Percentiles rank a stretch among this genome's conserved stretches.
Conservation (phyloP, 1,140 invertebrate genomes). For the Tetragnatha versicolor region DNA sequence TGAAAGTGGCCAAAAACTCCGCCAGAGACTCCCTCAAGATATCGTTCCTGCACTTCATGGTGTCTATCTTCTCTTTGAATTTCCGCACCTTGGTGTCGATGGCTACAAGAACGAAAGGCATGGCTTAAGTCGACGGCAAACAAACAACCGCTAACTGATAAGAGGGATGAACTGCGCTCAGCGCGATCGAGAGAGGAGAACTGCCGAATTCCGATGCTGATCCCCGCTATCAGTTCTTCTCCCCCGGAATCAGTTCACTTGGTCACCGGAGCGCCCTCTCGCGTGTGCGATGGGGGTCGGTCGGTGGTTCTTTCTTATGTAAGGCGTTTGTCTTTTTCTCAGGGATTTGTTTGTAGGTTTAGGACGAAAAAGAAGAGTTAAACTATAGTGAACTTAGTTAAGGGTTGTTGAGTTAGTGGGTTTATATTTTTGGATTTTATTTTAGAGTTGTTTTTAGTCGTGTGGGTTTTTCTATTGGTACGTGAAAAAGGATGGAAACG, state of each 20-base stretch:
- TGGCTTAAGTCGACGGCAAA: background rate
- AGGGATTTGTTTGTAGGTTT: too few relatives aligned
- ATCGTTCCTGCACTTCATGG: conserved; percentile 48
- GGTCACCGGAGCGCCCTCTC: conserved; percentile 20
- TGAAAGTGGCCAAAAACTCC: conserved; percentile 68
- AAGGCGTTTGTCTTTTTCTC: too few relatives aligned
- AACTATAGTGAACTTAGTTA: too few relatives aligned
- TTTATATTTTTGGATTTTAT: too few relatives aligned
- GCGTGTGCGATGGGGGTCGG: background rate
- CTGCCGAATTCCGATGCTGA: background rate
- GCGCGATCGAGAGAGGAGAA: background rate
- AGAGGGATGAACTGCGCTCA: background rate
- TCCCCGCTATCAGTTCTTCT: conserved; percentile 24
- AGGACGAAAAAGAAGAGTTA: too few relatives aligned
- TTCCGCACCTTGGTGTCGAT: conserved; percentile 30
- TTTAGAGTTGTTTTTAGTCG: too few relatives aligned
- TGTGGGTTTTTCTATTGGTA: too few relatives aligned
- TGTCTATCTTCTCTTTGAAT: conserved; percentile 28
- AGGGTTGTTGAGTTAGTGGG: too few relatives aligned
- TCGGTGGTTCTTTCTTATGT: too few relatives aligned
- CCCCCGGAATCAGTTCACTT: conserved; percentile 19
- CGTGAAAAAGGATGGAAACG: too few relatives aligned
- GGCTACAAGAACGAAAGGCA: conserved; percentile 40
- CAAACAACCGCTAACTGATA: background rate
- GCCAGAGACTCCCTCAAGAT: conserved; percentile 64